Evolutionary conservation across 2,888 invertebrate species (phyloP), one percentile per base, ranked within the genome.

Genomic region (Napeogenes sylphis): DNA sequence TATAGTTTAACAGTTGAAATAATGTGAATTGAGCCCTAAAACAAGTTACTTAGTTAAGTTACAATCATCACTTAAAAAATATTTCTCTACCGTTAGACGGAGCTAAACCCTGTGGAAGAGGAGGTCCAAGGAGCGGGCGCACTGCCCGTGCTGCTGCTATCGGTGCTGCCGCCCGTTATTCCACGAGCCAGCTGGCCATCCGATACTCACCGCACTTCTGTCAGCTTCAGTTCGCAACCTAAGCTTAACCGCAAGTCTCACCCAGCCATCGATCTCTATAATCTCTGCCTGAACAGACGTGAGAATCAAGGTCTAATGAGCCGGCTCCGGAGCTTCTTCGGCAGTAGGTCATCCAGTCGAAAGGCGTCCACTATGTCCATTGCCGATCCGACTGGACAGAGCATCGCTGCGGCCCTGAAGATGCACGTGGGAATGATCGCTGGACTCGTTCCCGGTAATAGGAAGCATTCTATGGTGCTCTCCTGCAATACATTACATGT

Each of bases 181-280:
- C 95, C 95, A 0, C 90, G 95, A 53, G 95, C 95, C 5, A 94
- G 94, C 79, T 95, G 95, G 95, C 95, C 95, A 0, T 94, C 94
- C 12, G 94, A 94, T 73, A 92, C 92, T 55, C 92, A 90, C 80
- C 88, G 93, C 21, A 91, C 92, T 69, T 93, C 93, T 2, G 92
- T 93, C 63, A 93, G 92, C 61, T 94, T 94, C 74, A 93, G 93
- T 73, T 93, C 93, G 0, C 93, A 93, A 73, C 93, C 93, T 0
- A 93, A 93, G 75, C 87, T 93, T 0, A 92, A 92, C 76, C 80
- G 87, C 33, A 86, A 92, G 71, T 88, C 92, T 0, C 90, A 90
- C 73, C 92, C 93, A 21, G 85, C 92, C 0, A 92, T 93, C 72
- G 93, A 93, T 71, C 77, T 93, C 0, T 91, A 93, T 71, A 92